A percentile compares a stretch with the other conserved stretches of the same genome.
Conservation (phyloP, 2,888 invertebrate genomes). For the Lithodes maja region DNA sequence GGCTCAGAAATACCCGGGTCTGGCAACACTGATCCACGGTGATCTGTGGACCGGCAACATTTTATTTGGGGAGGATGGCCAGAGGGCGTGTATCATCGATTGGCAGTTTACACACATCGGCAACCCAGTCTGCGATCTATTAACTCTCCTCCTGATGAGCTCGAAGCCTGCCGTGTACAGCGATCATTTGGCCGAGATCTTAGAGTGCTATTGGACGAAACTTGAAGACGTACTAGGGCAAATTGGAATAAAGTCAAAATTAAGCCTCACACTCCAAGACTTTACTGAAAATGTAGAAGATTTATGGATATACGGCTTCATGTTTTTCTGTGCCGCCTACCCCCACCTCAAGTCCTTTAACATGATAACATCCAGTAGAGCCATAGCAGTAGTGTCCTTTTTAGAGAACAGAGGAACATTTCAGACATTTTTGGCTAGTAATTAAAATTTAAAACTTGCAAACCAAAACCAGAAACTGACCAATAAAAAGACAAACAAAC, state of each 20-base stretch:
- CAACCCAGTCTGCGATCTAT: conserved; percentile 58
- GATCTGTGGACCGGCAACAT: conserved; percentile 65
- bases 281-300: conserved; percentile 47
- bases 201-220: conserved; percentile 54
- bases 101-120: conserved; percentile 62
- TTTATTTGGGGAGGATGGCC: conserved; percentile 46
- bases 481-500: too few relatives aligned
- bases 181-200: conserved; percentile 45
- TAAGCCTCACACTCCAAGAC: conserved; percentile 39
- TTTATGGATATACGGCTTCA: conserved; percentile 62
- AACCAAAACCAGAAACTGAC: too few relatives aligned
- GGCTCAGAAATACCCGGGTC: conserved; percentile 25
- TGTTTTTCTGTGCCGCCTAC: conserved; percentile 54
- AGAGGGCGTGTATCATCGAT: conserved; percentile 57
- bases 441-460: not conserved
- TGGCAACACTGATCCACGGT: conserved; percentile 61
- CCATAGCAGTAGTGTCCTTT: conserved; percentile 46
- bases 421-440: conserved; percentile 37
- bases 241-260: conserved; percentile 27
- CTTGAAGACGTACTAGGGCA: conserved; percentile 39
- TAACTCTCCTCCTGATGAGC: conserved; percentile 64
- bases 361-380: conserved; percentile 47
- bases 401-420: conserved; percentile 54
- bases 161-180: conserved; percentile 46
- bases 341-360: conserved; percentile 53